phyloP scores from a whole-genome alignment of 2,113 vertebrate genomes.

The Festucalex cinctus region DNA sequence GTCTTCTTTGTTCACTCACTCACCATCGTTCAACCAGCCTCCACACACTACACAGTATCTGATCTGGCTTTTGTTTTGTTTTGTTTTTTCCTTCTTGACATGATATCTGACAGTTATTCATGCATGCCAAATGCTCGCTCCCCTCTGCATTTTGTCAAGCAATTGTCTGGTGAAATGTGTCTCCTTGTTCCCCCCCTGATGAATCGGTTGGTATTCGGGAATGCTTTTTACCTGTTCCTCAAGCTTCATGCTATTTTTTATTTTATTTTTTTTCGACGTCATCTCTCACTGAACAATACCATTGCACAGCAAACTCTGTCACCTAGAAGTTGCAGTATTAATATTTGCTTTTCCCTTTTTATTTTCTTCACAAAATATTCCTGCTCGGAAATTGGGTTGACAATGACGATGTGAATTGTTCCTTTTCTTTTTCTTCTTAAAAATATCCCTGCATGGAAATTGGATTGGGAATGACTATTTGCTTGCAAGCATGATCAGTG shows the following conservation, averaged over 20 bases:
- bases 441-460: constrained; percentile 52
- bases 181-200: constrained; percentile 25
- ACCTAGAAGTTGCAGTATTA: constrained; percentile 14
- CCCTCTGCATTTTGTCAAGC: constrained; percentile 58
- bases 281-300: constrained; percentile 41
- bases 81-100: constrained; percentile 7
- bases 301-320: constrained; percentile 23
- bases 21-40: constrained; percentile 48
- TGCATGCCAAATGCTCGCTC: constrained; percentile 61
- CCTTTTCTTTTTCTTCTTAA: constrained; percentile 12
- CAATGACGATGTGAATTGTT: constrained; percentile 17
- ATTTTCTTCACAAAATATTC: constrained; percentile 9
- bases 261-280: constrained; percentile 30
- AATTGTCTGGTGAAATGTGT: constrained; percentile 46
- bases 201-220: constrained; percentile 33
- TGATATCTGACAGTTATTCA: constrained; percentile 26
- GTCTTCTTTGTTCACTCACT: constrained; percentile 55
- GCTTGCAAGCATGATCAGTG: constrained; percentile 25
- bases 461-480: constrained; percentile 16
- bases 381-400: constrained; percentile 46
- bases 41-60: constrained; percentile 30
- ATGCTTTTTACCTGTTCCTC: constrained; percentile 28
- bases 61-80: constrained; percentile 17
- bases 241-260: constrained; percentile 48
- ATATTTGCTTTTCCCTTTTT: constrained; percentile 13